phyloP scores from a whole-genome alignment of 2,888 invertebrate species.

The Thera britannica region DNA sequence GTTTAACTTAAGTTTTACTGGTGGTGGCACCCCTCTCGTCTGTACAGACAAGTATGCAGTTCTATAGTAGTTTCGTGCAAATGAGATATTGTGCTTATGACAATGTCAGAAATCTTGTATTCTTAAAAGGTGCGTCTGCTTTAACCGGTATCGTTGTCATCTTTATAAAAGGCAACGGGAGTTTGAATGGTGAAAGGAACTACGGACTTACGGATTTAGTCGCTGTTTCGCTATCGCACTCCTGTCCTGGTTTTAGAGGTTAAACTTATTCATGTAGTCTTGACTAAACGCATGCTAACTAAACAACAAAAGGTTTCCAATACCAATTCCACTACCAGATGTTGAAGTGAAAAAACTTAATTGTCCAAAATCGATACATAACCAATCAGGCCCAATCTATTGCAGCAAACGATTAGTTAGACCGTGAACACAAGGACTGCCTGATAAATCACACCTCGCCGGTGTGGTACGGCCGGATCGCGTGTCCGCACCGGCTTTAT shows the following conservation, averaged over 20 bases:
- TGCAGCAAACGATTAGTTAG: constrained; percentile 35
- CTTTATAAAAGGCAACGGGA: background rate
- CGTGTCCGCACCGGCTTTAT: constrained; percentile 48
- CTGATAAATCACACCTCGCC: constrained; percentile 41
- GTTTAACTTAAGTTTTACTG: background rate
- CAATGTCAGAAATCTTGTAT: background rate
- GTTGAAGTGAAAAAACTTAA: constrained; percentile 7
- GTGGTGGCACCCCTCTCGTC: background rate
- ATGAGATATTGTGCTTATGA: background rate
- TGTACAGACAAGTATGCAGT: background rate
- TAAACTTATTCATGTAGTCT: background rate
- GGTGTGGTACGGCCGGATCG: constrained; percentile 52
- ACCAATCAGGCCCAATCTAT: constrained; percentile 37
- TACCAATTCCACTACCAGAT: background rate
- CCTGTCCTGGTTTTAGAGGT: too few relatives aligned
- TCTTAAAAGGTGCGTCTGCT: background rate
- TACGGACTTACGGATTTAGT: background rate
- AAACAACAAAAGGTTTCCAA: background rate
- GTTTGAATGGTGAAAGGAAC: background rate
- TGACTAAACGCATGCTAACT: background rate
- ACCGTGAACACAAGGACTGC: constrained; percentile 38
- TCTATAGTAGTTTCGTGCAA: background rate
- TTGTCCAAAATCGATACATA: constrained; percentile 20
- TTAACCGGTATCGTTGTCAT: background rate
- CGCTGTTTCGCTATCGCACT: background rate